Base-by-base conservation (phyloP, 2,888 invertebrate genomes). In the Blomia tropicalis region DNA sequence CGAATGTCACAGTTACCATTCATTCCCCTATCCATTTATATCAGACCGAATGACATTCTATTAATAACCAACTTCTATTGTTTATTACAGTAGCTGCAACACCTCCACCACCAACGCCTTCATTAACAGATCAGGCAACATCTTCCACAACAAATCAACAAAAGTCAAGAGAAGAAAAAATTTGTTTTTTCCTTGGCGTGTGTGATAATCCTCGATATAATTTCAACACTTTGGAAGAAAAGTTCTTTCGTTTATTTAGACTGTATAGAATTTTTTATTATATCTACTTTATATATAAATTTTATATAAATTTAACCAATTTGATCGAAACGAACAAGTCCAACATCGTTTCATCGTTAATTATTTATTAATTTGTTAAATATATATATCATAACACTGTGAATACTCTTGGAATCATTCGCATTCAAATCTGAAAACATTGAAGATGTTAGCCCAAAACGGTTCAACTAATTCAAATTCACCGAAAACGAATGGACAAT, bases 391-490 rank as follows among this genome's bases (percentile, higher is more conserved):
- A 27, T 56, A 11, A 5, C 54, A 54, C 5, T 17, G 29, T 56
- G 11, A 23, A 56, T 56, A 27, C 56, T 2, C 29, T 56, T 56
- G 17, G 2, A 2, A 31, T 36, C n/a, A n/a, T n/a, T n/a, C n/a
- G 2, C 2, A 32, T 2, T 27, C 31, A 31, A 31, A 56, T 29
- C 11, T 2, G 29, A 47, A 47, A 47, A 2, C 17, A 47, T 14
- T 3, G 11, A 61, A 2, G 23, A 63, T 60, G 59, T 47, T 59
- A 43, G 59, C 44, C 25, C 27, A 63, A 14, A 63, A 59, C 60
- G 47, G 59, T 32, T 47, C 41, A 23, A 25, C 23, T 47, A 41
- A 60, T 59, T 56, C 59, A 19, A 25, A 25, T n/a, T 14, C 19
- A 41, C 17, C 25, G 7, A 4, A 56, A 5, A 51, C 43, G 19